A percentile compares a stretch with the other conserved stretches of the same genome.
These are phyloP conservation scores for Sebastolobus altivelis DNA, from an alignment of 2,797 vertebrate species.

Conservation along the genomic window DNA sequence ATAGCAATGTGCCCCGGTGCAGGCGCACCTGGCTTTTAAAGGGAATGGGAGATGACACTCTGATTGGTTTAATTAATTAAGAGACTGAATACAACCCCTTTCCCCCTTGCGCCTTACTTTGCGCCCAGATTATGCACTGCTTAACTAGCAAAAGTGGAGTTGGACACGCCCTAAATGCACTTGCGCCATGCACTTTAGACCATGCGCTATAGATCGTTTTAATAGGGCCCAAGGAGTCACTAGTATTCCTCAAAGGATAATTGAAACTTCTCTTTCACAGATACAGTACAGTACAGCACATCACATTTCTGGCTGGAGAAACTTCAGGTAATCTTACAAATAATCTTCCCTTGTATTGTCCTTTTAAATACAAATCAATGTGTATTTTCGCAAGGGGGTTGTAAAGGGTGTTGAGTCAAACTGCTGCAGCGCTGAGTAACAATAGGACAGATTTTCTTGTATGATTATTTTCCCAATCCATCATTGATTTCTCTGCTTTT, in stretches of 20 bases:
- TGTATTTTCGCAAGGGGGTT: neutral
- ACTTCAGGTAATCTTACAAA: slow-evolving; percentile 3
- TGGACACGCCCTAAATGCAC: no score
- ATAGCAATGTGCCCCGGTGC: no score
- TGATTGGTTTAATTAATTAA: no score
- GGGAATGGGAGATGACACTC: no score
- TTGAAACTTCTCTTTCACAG: slow-evolving; percentile 8
- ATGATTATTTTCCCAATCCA: slow-evolving; percentile 12
- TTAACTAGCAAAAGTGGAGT: no score
- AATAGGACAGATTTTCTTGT: slow-evolving; percentile 18
- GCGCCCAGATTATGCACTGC: no score
- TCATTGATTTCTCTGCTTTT: slow-evolving; percentile 35
- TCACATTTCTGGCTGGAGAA: neutral
- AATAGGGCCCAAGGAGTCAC: neutral
- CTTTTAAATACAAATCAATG: neutral
- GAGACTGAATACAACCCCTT: no score
- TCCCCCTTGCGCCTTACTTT: no score
- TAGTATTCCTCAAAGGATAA: neutral
- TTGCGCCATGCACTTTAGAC: no score
- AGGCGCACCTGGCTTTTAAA: no score
- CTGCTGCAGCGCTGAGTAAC: slow-evolving; percentile 4
- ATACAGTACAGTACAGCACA: neutral
- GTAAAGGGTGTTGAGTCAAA: slow-evolving; percentile 1
- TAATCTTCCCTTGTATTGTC: neutral
- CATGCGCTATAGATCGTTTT: no score